Conservation (phyloP, 2,797 vertebrate genomes). For the Karalla daura region DNA sequence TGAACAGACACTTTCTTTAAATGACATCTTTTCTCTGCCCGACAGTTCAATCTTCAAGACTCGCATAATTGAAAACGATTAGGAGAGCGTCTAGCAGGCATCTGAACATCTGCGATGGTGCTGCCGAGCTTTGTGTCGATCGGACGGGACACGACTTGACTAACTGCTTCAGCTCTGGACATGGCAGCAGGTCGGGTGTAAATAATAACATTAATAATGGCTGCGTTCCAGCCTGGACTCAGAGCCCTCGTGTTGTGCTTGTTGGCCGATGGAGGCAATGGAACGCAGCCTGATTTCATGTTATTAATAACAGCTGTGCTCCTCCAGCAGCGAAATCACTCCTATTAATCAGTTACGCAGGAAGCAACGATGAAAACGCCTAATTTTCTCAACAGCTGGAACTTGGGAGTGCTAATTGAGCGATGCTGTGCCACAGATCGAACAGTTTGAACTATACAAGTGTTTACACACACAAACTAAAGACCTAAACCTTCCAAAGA, state of each 20-base stretch:
- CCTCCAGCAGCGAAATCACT: constrained; percentile 4
- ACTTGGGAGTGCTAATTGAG: constrained; percentile 1
- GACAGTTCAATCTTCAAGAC: too few relatives aligned
- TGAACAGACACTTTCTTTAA: too few relatives aligned
- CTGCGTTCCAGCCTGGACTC: background rate
- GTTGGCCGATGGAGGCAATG: background rate
- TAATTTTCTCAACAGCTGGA: background rate
- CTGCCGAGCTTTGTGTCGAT: background rate
- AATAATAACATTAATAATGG: background rate
- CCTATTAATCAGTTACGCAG: background rate
- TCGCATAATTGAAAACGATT: too few relatives aligned
- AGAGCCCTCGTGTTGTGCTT: background rate
- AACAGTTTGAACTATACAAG: background rate
- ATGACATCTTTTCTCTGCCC: too few relatives aligned
- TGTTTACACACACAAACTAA: background rate
- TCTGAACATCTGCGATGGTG: background rate
- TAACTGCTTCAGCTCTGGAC: background rate
- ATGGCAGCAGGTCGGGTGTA: background rate
- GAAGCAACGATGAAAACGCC: background rate
- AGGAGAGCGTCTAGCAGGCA: too few relatives aligned
- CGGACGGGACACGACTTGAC: too few relatives aligned
- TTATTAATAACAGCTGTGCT: background rate
- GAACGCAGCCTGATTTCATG: background rate
- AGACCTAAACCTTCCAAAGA: background rate
- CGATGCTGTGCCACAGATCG: background rate